Conservation (phyloP, 1,140 invertebrate genomes). For the Hycleus cichorii region DNA sequence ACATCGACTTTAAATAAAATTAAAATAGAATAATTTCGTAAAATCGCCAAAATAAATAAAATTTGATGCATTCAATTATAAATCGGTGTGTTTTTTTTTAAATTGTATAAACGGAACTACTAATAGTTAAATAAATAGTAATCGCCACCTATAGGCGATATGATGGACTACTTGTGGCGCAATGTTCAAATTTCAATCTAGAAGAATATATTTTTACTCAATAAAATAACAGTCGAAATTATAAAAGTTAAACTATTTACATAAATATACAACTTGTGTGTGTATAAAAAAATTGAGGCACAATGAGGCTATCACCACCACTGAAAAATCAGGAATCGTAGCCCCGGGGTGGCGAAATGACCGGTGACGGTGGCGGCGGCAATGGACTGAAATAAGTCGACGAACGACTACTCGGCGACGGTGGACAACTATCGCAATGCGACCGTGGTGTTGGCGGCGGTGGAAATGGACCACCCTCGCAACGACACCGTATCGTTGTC, state of each 20-base stretch:
- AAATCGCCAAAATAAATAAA: too few species aligned
- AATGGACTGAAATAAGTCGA: slow-evolving; percentile 66
- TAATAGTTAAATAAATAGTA: too few species aligned
- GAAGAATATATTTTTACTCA: neutral
- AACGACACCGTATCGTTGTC: slow-evolving; percentile 41
- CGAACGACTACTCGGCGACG: slow-evolving; percentile 68
- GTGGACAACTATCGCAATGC: slow-evolving; percentile 68
- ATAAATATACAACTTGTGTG: neutral
- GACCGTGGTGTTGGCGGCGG: slow-evolving; percentile 80
- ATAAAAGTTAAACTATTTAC: neutral
- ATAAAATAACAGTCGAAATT: neutral
- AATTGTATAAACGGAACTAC: too few species aligned
- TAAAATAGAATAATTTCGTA: too few species aligned
- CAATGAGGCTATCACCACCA: neutral
- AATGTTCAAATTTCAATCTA: neutral
- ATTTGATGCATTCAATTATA: too few species aligned
- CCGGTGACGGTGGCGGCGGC: slow-evolving; percentile 66
- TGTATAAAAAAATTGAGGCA: neutral
- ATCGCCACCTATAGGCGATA: too few species aligned
- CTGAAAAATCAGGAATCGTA: slow-evolving; percentile 30
- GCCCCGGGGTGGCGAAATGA: slow-evolving; percentile 47
- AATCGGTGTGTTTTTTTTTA: too few species aligned
- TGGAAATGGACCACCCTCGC: slow-evolving; percentile 62
- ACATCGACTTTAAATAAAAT: too few species aligned
- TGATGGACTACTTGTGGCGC: too few species aligned